Percentiles rank a stretch among this genome's conserved stretches.
Conservation (phyloP, 2,888 invertebrate species). For the Anthoptus insignis region DNA sequence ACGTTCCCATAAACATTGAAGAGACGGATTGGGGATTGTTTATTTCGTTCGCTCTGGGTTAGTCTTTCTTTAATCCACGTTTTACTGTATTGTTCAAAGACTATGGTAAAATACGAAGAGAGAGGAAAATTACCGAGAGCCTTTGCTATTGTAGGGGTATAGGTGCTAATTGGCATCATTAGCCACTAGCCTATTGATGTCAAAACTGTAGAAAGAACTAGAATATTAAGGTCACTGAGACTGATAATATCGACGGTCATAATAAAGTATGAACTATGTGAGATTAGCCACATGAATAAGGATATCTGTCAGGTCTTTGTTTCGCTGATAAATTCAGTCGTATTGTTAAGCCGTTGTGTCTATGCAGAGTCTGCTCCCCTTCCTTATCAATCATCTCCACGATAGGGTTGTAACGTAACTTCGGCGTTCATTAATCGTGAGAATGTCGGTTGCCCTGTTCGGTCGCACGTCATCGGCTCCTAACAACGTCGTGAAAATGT, state of each 20-base stretch:
- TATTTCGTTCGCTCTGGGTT: too few relatives aligned
- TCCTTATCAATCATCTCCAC: conserved; percentile 43
- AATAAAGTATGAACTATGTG: too few relatives aligned
- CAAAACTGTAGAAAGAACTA: not conserved
- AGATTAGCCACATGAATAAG: too few relatives aligned
- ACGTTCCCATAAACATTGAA: conserved; percentile 45
- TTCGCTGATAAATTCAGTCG: not conserved
- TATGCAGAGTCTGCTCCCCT: not conserved
- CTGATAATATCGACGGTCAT: too few relatives aligned
- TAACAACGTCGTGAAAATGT: conserved; percentile 69
- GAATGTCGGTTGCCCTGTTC: conserved; percentile 65
- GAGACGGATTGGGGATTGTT: not conserved
- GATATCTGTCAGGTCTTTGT: too few relatives aligned
- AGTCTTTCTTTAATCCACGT: too few relatives aligned
- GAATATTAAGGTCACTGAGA: too few relatives aligned
- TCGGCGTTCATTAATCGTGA: conserved; percentile 70
- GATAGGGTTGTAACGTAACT: conserved; percentile 57
- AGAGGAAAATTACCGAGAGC: too few relatives aligned
- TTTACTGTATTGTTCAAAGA: too few relatives aligned
- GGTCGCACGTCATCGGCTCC: conserved; percentile 64
- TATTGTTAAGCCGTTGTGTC: not conserved
- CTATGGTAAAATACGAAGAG: too few relatives aligned
- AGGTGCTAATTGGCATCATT: too few relatives aligned
- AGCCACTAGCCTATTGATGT: not conserved
- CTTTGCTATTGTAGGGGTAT: too few relatives aligned